Conservation (phyloP, 1,140 invertebrate genomes). For the Zaprionus ornatus region DNA sequence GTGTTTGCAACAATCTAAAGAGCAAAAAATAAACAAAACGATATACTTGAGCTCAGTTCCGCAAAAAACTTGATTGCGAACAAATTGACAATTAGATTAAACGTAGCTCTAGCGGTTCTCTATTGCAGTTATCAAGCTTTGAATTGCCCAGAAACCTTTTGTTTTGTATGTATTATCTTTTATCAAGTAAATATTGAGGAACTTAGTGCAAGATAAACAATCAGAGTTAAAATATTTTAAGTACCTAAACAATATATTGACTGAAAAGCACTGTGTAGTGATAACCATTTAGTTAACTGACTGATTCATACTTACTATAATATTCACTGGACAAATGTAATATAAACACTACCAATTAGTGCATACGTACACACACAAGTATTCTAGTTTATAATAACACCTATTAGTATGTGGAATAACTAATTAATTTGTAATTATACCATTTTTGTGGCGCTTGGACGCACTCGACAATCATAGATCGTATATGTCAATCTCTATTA, state of each 20-base stretch:
- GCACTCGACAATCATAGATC: background rate
- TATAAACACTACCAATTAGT: too few species aligned
- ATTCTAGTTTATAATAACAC: background rate
- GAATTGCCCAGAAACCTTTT: background rate
- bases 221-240: background rate
- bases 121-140: background rate
- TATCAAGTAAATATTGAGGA: background rate
- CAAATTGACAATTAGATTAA: background rate
- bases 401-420: background rate
- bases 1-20: background rate
- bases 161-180: background rate
- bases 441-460: background rate
- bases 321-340: background rate
- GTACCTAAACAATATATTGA: background rate
- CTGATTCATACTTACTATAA: background rate
- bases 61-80: background rate
- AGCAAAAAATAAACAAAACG: background rate
- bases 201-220: background rate
- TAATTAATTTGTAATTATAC: background rate
- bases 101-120: background rate
- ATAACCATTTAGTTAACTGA: background rate
- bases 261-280: background rate
- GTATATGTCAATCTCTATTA: background rate
- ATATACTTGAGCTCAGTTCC: background rate
- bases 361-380: background rate